These are phyloP conservation scores for Formica selysi DNA, from an alignment of 1,140 invertebrate genomes.

Conservation along the genomic window DNA sequence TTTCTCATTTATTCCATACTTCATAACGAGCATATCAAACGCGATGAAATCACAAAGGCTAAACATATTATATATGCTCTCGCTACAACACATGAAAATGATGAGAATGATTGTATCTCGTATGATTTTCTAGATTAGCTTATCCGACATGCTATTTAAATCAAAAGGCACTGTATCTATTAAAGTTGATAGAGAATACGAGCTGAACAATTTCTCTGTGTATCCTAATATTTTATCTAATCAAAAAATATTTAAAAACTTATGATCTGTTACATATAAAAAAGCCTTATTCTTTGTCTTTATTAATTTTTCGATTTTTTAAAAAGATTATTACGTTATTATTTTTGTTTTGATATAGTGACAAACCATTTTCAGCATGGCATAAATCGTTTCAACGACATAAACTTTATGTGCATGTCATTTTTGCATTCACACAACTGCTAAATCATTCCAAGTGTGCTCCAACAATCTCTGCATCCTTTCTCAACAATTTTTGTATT, in stretches of 20 bases:
- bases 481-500: not conserved
- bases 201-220: not conserved
- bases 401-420: constrained; percentile 61
- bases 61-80: constrained; percentile 2
- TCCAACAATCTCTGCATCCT: no score
- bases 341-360: constrained; percentile 32
- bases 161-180: not conserved
- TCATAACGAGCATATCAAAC: constrained; percentile 60
- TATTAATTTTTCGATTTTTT: not conserved
- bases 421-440: constrained; percentile 38
- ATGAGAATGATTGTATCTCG: not conserved
- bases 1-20: constrained; percentile 70
- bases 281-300: not conserved
- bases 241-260: not conserved
- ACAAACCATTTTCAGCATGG: constrained; percentile 49
- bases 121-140: constrained; percentile 24
- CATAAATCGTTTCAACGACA: constrained; percentile 12
- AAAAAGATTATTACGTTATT: not conserved
- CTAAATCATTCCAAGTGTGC: no score
- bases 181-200: not conserved
- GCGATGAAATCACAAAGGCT: not conserved
- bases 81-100: not conserved
- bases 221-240: not conserved
- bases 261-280: not conserved
- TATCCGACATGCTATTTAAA: not conserved